Percentiles rank a stretch among this genome's conserved stretches.
Conservation (phyloP, 2,113 vertebrate species). For the Seriola dumerili region DNA sequence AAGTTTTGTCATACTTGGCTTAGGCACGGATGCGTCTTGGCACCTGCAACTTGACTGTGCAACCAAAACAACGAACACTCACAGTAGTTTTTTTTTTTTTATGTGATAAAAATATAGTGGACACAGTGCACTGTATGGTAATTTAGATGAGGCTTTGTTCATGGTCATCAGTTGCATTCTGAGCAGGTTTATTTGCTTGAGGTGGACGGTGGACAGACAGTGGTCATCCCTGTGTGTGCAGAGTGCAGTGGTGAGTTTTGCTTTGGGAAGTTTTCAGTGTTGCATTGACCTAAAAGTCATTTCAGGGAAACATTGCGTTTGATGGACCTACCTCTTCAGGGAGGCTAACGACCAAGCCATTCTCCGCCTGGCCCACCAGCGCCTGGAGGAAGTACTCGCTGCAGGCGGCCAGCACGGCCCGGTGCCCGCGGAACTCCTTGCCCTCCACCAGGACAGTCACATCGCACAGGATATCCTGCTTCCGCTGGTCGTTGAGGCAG, state of each 20-base stretch:
- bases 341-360: slow-evolving; percentile 96
- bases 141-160: background rate
- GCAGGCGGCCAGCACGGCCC: slow-evolving; percentile 97
- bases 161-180: background rate
- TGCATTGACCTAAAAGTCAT: slow-evolving; percentile 19
- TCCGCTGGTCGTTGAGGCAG: slow-evolving; percentile 99
- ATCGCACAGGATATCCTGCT: slow-evolving; percentile 99
- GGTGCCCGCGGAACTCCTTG: slow-evolving; percentile 98
- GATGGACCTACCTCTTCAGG: slow-evolving; percentile 92
- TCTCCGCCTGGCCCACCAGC: slow-evolving; percentile 94
- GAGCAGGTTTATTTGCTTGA: background rate
- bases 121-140: background rate
- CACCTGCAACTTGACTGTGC: too few species aligned
- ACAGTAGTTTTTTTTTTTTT: too few species aligned
- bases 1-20: too few species aligned
- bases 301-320: slow-evolving; percentile 20
- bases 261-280: slow-evolving; percentile 15
- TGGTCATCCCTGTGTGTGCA: background rate
- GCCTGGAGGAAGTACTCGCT: slow-evolving; percentile 99
- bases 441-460: slow-evolving; percentile 97
- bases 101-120: background rate
- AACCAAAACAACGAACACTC: too few species aligned
- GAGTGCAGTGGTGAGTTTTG: background rate
- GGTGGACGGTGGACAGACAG: background rate
- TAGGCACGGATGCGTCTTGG: too few species aligned